A percentile compares a stretch with the other conserved stretches of the same genome.
These are phyloP conservation scores for Pseudomyrmex dendroicus DNA, from an alignment of 1,140 invertebrate species.

Conservation along the genomic window DNA sequence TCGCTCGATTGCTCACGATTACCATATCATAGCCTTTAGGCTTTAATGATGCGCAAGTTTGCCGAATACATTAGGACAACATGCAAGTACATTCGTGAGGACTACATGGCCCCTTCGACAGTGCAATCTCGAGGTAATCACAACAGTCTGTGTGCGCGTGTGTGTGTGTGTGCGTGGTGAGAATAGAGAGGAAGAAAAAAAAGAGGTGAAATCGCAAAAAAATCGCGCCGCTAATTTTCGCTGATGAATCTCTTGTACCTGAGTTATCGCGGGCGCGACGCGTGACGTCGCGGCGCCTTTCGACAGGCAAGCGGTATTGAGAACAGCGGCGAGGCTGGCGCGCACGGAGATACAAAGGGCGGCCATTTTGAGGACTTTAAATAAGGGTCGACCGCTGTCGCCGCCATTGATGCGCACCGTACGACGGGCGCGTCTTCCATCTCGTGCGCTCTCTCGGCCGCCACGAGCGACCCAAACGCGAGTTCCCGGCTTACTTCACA, in stretches of 20 bases:
- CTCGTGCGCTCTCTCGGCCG: conserved; percentile 61
- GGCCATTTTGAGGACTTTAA: conserved; percentile 81
- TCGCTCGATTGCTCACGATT: too few relatives aligned
- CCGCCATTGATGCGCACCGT: conserved; percentile 81
- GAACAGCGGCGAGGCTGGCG: conserved; percentile 55
- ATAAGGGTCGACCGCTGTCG: conserved; percentile 81
- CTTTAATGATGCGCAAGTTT: too few relatives aligned
- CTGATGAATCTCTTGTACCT: conserved; percentile 55
- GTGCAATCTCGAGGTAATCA: conserved; percentile 25
- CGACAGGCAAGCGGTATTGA: background rate
- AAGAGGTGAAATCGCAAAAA: background rate
- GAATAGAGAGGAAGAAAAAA: background rate
- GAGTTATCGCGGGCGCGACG: background rate
- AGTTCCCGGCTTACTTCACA: conserved; percentile 1
- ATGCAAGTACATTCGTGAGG: background rate
- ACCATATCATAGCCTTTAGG: too few relatives aligned
- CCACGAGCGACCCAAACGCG: conserved; percentile 8
- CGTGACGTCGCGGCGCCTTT: background rate
- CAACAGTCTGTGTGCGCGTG: too few relatives aligned
- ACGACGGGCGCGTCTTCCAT: conserved; percentile 80
- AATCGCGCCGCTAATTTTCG: background rate
- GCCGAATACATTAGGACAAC: too few relatives aligned
- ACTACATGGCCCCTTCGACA: conserved; percentile 44
- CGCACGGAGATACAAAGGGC: conserved; percentile 79
- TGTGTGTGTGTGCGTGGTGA: too few relatives aligned